Evolutionary conservation across 92 coral and sea anemone genomes (phyloP).

Genomic region (Paramuricea clavata): DNA sequence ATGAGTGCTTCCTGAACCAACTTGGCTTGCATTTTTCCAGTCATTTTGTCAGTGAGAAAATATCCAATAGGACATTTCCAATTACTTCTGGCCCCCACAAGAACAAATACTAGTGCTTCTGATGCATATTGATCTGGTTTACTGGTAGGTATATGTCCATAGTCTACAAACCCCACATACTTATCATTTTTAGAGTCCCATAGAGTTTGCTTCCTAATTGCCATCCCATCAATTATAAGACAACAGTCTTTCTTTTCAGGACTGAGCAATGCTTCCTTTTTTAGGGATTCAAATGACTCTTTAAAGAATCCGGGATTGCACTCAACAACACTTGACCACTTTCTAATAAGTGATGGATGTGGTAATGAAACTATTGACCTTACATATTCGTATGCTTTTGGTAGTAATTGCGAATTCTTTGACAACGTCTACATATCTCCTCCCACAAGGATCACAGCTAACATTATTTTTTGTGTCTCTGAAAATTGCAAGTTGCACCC

Average conservation of each 20-base stretch:
- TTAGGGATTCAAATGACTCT: neutral
- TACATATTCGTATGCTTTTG: constrained; percentile 7
- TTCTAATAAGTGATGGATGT: constrained; percentile 9
- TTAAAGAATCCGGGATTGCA: neutral
- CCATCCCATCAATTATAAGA: neutral
- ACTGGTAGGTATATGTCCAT: too few relatives aligned
- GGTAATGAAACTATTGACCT: neutral
- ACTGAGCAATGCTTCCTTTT: neutral
- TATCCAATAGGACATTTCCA: too few relatives aligned
- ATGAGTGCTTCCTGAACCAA: too few relatives aligned
- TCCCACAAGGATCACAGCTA: neutral
- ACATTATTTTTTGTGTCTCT: constrained; percentile 3
- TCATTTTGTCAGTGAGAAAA: too few relatives aligned
- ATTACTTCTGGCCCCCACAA: too few relatives aligned
- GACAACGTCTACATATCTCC: constrained; percentile 3
- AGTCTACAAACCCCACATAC: too few relatives aligned
- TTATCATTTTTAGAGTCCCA: constrained; percentile 5
- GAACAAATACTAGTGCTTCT: too few relatives aligned
- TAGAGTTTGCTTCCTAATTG: neutral
- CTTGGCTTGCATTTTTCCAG: too few relatives aligned
- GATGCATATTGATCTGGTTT: too few relatives aligned
- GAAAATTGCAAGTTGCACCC: constrained; percentile 2
- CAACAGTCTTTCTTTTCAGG: constrained; percentile 15
- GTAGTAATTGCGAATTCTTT: constrained; percentile 28
- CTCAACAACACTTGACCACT: constrained; percentile 12